These are phyloP conservation scores for Pristionchus exspectatus DNA, from an alignment of 2,888 invertebrate species.

Conservation along the genomic window DNA sequence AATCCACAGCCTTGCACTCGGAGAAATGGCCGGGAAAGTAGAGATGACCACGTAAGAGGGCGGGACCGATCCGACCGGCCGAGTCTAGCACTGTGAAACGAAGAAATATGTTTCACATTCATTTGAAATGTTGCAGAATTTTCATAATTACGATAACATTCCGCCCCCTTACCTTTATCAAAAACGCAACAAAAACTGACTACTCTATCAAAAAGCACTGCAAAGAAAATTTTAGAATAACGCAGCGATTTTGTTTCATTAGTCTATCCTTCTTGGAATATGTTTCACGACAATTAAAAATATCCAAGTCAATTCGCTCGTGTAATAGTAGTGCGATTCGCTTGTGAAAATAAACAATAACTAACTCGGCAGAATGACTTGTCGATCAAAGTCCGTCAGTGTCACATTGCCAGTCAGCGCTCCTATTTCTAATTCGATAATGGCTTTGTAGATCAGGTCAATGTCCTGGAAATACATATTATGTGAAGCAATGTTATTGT, in stretches of 20 bases:
- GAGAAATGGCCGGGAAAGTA: constrained; percentile 46
- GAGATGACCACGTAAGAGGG: neutral
- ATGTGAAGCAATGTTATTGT: no score
- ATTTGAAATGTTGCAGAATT: no score
- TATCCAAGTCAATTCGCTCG: neutral
- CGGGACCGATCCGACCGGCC: constrained; percentile 9
- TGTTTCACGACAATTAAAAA: neutral
- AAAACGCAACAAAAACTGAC: neutral
- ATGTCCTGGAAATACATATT: neutral
- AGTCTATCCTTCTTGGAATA: neutral
- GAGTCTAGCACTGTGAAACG: constrained; percentile 10
- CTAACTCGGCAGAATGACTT: constrained; percentile 28
- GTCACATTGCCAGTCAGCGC: neutral
- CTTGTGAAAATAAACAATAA: neutral
- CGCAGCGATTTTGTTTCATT: no score
- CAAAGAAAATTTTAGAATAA: neutral
- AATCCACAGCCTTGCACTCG: constrained; percentile 29
- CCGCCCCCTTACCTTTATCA: neutral
- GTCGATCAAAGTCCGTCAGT: constrained; percentile 32
- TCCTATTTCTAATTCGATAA: neutral
- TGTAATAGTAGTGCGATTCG: neutral
- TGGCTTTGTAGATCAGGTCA: neutral
- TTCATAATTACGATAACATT: no score
- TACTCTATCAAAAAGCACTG: neutral
- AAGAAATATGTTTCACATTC: no score